Evolutionary conservation across 2,888 invertebrate genomes (phyloP).

Genomic region (Cheilosia impressa): DNA sequence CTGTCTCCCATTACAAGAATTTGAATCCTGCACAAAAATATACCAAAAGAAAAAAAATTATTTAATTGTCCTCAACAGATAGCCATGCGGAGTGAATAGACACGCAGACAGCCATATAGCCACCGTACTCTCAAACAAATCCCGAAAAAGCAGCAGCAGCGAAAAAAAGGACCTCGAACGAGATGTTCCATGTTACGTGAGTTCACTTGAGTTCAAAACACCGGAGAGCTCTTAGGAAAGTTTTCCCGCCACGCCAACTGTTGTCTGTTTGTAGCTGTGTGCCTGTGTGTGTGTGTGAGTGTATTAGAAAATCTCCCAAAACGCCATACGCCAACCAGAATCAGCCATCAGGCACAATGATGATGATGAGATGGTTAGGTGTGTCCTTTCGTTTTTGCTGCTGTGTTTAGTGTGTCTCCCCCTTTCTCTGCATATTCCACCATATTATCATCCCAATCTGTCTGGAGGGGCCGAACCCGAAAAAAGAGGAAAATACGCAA

Average conservation of each 20-base stretch:
- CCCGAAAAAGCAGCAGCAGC: slow-evolving; percentile 35
- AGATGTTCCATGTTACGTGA: slow-evolving; percentile 67
- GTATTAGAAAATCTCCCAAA: slow-evolving; percentile 66
- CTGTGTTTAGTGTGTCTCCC: slow-evolving; percentile 25
- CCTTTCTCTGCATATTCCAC: slow-evolving; percentile 25
- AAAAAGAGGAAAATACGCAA: slow-evolving; percentile 63
- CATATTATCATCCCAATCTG: slow-evolving; percentile 69
- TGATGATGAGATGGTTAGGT: slow-evolving; percentile 49
- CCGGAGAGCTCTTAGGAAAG: slow-evolving; percentile 56
- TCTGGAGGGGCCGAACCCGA: slow-evolving; percentile 63
- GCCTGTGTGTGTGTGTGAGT: neutral
- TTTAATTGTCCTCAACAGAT: slow-evolving; percentile 72
- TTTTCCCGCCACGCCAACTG: slow-evolving; percentile 72
- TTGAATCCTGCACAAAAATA: neutral
- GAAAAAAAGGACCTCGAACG: slow-evolving; percentile 50
- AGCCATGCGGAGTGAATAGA: slow-evolving; percentile 46
- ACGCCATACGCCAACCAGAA: slow-evolving; percentile 30
- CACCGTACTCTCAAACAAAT: slow-evolving; percentile 32
- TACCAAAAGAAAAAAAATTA: slow-evolving; percentile 28
- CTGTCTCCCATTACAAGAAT: slow-evolving; percentile 41
- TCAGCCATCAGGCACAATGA: slow-evolving; percentile 34
- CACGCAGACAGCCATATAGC: slow-evolving; percentile 43
- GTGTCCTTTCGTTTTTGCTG: slow-evolving; percentile 41
- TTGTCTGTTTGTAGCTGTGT: slow-evolving; percentile 10
- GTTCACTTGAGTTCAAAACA: slow-evolving; percentile 72